Conservation (phyloP, 1,140 invertebrate species). For the Acromyrmex heyeri region DNA sequence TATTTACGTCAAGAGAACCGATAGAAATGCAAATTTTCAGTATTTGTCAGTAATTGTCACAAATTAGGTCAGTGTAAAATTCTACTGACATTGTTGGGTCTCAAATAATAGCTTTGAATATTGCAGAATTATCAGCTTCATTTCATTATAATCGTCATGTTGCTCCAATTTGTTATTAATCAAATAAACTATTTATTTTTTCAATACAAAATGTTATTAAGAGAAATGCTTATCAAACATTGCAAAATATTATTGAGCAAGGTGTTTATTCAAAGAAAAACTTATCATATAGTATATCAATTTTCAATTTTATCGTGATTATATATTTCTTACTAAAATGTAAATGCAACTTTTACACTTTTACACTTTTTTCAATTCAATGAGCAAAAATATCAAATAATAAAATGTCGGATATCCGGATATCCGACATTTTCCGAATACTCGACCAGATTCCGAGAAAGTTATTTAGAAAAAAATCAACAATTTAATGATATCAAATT, state of each 20-base stretch:
- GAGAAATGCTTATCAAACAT: background rate
- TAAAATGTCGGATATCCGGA: no score
- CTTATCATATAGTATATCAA: background rate
- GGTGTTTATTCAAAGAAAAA: background rate
- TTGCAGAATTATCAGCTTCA: slow-evolving; percentile 3
- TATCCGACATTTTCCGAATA: no score
- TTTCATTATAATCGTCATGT: background rate
- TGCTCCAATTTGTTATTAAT: slow-evolving; percentile 6
- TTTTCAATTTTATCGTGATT: background rate
- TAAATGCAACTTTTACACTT: background rate
- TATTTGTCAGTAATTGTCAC: slow-evolving; percentile 36
- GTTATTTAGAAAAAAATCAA: no score
- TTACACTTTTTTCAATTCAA: background rate
- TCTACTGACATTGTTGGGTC: background rate
- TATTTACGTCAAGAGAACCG: background rate
- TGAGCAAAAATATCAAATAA: background rate
- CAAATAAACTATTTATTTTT: background rate
- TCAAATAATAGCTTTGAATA: slow-evolving; percentile 29
- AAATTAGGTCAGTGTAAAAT: slow-evolving; percentile 33
- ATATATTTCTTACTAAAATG: background rate
- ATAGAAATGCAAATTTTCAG: slow-evolving; percentile 14
- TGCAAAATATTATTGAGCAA: background rate
- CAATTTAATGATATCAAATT: no score
- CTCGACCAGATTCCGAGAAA: no score
- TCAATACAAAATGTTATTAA: background rate